A percentile compares a stretch with the other conserved stretches of the same genome.
Evolutionary conservation across 2,888 invertebrate genomes (phyloP).

Genomic region (Anoncus sp.): DNA sequence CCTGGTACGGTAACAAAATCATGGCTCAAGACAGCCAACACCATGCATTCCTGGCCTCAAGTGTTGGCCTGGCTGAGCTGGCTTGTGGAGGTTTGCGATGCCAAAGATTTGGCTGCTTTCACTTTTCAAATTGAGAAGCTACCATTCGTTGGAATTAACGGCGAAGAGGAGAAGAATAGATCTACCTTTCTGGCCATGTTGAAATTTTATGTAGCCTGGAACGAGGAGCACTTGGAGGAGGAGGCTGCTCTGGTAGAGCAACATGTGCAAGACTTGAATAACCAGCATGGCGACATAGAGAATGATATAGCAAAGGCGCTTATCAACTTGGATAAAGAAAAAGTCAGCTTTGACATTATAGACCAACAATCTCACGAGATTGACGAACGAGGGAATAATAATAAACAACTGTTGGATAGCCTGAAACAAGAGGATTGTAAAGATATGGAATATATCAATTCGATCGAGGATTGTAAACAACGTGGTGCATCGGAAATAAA

Average conservation of each 20-base stretch:
- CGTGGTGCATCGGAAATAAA: conserved; percentile 66
- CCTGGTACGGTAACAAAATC: conserved; percentile 85
- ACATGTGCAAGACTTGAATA: conserved; percentile 72
- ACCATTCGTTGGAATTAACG: conserved; percentile 70
- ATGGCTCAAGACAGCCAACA: conserved; percentile 86
- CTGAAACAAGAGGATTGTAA: conserved; percentile 66
- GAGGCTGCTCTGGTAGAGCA: conserved; percentile 72
- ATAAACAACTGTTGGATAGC: conserved; percentile 61
- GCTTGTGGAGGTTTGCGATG: conserved; percentile 83
- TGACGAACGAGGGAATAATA: conserved; percentile 59
- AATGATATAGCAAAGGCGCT: conserved; percentile 62
- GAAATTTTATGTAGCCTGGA: conserved; percentile 76
- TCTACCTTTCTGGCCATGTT: conserved; percentile 71
- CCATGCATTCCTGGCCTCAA: conserved; percentile 85
- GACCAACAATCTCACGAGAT: conserved; percentile 60
- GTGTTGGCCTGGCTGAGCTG: conserved; percentile 85
- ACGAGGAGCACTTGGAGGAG: conserved; percentile 74
- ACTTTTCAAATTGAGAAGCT: conserved; percentile 74
- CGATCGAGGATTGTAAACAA: conserved; percentile 66
- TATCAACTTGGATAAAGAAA: conserved; percentile 61
- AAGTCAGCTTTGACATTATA: conserved; percentile 32
- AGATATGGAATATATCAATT: conserved; percentile 60
- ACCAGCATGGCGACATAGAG: conserved; percentile 70
- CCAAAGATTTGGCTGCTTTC: conserved; percentile 78
- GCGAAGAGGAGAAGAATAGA: conserved; percentile 60